Evolutionary conservation across 23 tunicate species (phyloP).

Genomic region (Trididemnum clinides): DNA sequence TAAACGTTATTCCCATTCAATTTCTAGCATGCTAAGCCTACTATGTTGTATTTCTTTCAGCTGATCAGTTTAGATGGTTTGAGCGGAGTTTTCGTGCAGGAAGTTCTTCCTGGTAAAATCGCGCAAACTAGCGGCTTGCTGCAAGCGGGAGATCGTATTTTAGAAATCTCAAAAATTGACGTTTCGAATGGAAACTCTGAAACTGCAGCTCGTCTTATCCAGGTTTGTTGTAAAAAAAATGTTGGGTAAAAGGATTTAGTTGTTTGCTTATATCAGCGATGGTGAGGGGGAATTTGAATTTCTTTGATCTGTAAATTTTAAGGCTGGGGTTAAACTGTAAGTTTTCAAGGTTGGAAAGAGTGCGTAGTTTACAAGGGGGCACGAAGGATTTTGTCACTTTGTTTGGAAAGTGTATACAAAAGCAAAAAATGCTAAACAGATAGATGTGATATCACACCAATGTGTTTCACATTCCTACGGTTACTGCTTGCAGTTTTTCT

Average conservation of each 20-base stretch:
- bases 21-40: too few relatives aligned
- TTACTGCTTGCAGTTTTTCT: not conserved
- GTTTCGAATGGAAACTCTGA: constrained; percentile 58
- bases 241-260: too few relatives aligned
- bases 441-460: not conserved
- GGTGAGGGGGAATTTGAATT: too few relatives aligned
- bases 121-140: constrained; percentile 60
- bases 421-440: not conserved
- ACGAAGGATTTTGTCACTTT: too few relatives aligned
- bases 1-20: too few relatives aligned
- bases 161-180: constrained; percentile 45
- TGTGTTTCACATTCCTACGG: not conserved
- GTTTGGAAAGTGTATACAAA: not conserved
- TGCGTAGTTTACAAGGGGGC: too few relatives aligned
- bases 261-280: too few relatives aligned
- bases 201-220: constrained; percentile 66
- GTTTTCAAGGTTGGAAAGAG: too few relatives aligned
- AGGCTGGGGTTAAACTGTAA: too few relatives aligned
- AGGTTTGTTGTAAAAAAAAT: too few relatives aligned
- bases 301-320: too few relatives aligned
- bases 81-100: constrained; percentile 64
- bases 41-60: too few relatives aligned
- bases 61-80: constrained; percentile 49
- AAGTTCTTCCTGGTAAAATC: constrained; percentile 51
- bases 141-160: constrained; percentile 64